Conservation (phyloP, 1,140 invertebrate genomes). For the Scaptodrosophila lebanonensis region DNA sequence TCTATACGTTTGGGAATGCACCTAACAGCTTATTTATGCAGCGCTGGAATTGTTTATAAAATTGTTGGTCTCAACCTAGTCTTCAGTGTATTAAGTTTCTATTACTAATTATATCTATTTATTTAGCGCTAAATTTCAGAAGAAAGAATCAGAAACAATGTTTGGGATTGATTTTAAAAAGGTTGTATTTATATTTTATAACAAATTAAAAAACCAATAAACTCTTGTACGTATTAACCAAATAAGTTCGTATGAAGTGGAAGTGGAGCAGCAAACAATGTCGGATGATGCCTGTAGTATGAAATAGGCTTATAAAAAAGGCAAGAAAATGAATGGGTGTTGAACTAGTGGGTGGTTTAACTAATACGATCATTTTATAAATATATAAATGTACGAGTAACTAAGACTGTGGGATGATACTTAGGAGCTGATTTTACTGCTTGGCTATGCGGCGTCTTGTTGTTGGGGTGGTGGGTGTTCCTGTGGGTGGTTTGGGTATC, state of each 20-base stretch:
- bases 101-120: background rate
- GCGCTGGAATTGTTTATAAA: slow-evolving; percentile 12
- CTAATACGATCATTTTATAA: too few species aligned
- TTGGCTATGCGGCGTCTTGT: slow-evolving; percentile 68
- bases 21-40: slow-evolving; percentile 3
- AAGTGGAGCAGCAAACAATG: slow-evolving; percentile 10
- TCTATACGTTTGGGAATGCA: background rate
- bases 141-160: background rate
- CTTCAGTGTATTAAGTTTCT: background rate
- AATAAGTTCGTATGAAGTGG: slow-evolving; percentile 26
- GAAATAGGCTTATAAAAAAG: slow-evolving; percentile 5
- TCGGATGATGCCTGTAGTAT: slow-evolving; percentile 11
- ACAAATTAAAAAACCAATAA: slow-evolving; percentile 29
- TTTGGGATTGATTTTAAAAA: slow-evolving; percentile 33
- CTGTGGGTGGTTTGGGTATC: slow-evolving; percentile 67
- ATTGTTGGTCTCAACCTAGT: slow-evolving; percentile 18
- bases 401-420: slow-evolving; percentile 45
- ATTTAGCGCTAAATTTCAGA: background rate
- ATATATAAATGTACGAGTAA: too few species aligned
- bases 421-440: slow-evolving; percentile 40
- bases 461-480: slow-evolving; percentile 65
- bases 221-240: slow-evolving; percentile 36
- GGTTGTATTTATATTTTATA: slow-evolving; percentile 55
- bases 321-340: too few species aligned
- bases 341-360: too few species aligned